A percentile compares a stretch with the other conserved stretches of the same genome.
Conservation (phyloP, 2,113 vertebrate species). For the Scortum barcoo region DNA sequence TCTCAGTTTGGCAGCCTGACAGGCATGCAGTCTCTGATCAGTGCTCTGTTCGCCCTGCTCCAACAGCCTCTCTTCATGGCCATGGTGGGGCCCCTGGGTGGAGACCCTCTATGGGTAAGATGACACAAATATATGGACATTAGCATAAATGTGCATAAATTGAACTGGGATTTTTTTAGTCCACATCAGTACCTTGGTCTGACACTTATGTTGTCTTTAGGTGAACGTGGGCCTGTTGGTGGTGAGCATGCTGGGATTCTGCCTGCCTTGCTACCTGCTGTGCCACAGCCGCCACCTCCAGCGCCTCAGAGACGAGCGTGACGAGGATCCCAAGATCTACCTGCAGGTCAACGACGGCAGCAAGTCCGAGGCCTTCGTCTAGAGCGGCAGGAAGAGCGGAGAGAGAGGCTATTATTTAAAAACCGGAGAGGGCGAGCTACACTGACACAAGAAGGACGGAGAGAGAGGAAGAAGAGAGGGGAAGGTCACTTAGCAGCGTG, state of each 20-base stretch:
- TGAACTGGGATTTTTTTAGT: background rate
- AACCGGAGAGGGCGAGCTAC: background rate
- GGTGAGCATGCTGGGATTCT: constrained; percentile 94
- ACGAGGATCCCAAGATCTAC: constrained; percentile 93
- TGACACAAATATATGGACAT: background rate
- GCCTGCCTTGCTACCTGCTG: constrained; percentile 94
- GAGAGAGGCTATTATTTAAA: background rate
- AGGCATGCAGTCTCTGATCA: constrained; percentile 96
- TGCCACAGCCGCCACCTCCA: constrained; percentile 89
- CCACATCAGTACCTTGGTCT: background rate
- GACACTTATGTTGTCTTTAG: constrained; percentile 74
- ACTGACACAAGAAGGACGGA: background rate
- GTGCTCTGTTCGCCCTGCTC: constrained; percentile 95
- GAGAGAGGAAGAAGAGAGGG: background rate
- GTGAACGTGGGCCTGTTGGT: constrained; percentile 94
- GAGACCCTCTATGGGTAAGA: constrained; percentile 96
- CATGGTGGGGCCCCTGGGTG: constrained; percentile 93
- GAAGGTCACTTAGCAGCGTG: background rate
- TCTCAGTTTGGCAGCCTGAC: constrained; percentile 98
- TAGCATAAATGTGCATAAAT: background rate
- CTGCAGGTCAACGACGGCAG: constrained; percentile 89
- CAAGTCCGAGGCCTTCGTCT: constrained; percentile 91
- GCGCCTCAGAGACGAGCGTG: constrained; percentile 85
- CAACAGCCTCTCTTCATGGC: constrained; percentile 98
- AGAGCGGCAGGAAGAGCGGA: constrained; percentile 52